A percentile compares a stretch with the other conserved stretches of the same genome.
These are phyloP conservation scores for Tanypteryx hageni DNA, from an alignment of 2,888 invertebrate genomes.

Conservation along the genomic window DNA sequence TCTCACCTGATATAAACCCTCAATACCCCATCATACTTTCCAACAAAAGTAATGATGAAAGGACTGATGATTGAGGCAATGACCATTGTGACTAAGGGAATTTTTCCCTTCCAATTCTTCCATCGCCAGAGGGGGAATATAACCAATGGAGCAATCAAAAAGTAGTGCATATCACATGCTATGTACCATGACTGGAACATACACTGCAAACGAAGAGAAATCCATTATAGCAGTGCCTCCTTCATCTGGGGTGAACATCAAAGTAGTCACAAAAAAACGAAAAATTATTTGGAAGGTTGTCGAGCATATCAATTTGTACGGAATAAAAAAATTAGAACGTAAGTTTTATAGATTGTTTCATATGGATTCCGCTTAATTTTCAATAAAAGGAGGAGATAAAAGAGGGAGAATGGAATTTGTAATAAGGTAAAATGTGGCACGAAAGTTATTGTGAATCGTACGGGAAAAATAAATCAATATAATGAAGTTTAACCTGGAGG, in stretches of 20 bases:
- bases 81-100: slow-evolving; percentile 65
- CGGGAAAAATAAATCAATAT: too few relatives aligned
- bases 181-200: slow-evolving; percentile 74
- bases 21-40: slow-evolving; percentile 68
- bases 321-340: not conserved
- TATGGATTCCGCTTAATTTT: too few relatives aligned
- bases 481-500: too few relatives aligned
- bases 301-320: not conserved
- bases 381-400: too few relatives aligned
- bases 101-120: slow-evolving; percentile 64
- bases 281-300: not conserved
- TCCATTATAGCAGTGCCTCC: not conserved
- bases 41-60: slow-evolving; percentile 67
- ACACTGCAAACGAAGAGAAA: slow-evolving; percentile 70
- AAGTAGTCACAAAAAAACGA: too few relatives aligned
- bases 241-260: too few relatives aligned
- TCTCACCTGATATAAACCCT: slow-evolving; percentile 68
- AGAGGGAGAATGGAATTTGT: too few relatives aligned
- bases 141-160: slow-evolving; percentile 69
- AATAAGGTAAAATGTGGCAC: too few relatives aligned
- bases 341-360: too few relatives aligned
- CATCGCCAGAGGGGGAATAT: slow-evolving; percentile 58
- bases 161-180: slow-evolving; percentile 74
- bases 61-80: slow-evolving; percentile 68
- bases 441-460: too few relatives aligned